Evolutionary conservation across 1,140 invertebrate genomes (phyloP), one percentile per base, ranked within the genome.

Genomic region (Anastrepha ludens): DNA sequence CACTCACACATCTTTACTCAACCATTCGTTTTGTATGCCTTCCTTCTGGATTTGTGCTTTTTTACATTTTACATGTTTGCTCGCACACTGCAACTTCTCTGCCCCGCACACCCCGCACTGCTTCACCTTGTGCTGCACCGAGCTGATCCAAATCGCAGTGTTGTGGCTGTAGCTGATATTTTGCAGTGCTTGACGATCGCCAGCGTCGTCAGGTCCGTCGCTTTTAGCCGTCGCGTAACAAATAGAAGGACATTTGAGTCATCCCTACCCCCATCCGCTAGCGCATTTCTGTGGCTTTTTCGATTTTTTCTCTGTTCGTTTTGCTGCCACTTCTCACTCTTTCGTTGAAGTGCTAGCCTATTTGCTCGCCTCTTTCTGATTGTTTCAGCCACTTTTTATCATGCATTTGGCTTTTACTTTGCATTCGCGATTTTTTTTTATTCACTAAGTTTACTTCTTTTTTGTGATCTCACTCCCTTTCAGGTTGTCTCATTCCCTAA

Each of bases 211-310:
- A 50, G 67, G 67, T 9, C n/a, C 47, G 47, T 20, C n/a, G 29
- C n/a, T 74, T 74, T 74, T 41, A 41, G 9, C 17, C 29, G 39
- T 50, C 6, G 60, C 17, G 15, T 81, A 81, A 58, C 20, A 59
- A 15, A 85, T 81, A 50, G 89, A 88, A 91, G 90, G 90, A 91
- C 89, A 91, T 90, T 91, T 91, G 88, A 89, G 85, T 89, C 88
- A 60, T 86, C 87, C 88, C 85, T 60, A 59, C 59, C 85, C 59
- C 58, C 29, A 62, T 86, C n/a, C 55, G 29, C 85, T 62, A 50
- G 15, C 85, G 85, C 85, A 59, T 86, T 86, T 86, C 39, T 87
- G 60, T 67, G 47, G 60, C 62, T 65, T 67, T 29, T 86, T 87
- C 44, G 29, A n/a, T 44, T 41, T 7, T 6, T 44, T 41, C 55